Evolutionary conservation across 2,113 vertebrate genomes (phyloP), one percentile per base, ranked within the genome.

Genomic region (Epinephelus fuscoguttatus): DNA sequence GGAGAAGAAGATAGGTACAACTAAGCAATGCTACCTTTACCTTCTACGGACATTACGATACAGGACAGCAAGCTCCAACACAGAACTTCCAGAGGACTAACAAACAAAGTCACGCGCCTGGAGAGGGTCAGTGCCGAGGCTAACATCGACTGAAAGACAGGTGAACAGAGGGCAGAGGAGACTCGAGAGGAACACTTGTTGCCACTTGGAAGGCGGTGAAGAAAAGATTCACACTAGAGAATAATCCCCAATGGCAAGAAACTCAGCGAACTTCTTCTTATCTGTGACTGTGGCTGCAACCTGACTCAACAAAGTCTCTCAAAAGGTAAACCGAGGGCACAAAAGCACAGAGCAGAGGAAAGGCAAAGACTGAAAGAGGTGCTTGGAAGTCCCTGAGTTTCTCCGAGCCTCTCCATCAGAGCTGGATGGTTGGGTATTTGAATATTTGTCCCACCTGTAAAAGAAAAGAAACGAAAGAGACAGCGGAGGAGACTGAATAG

Each of bases 311-410:
- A 82, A 76, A 78, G 66, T 52, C 60, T 68, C 69, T 83, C 56
- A 69, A 68, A 81, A 89, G 63, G 73, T 83, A 91, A 84, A 88
- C 67, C 23, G 27, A 88, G 74, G 75, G 23, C 76, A 78, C 7
- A 81, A 63, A 87, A 84, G 70, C 87, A 75, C 91, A 82, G 87
- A 91, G 93, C 91, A 92, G 85, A 91, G 78, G 62, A 63, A 79
- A 59, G 57, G 55, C 42, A 69, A 74, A 73, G 55, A 80, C 64
- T 75, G 75, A 89, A 78, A 87, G 78, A 70, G 74, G 71, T 73
- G 60, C 53, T 75, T 78, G 76, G 57, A 86, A 76, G 73, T 77
- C 73, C 83, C 70, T 74, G 78, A 85, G 71, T 60, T 69, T 82
- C n/a, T 61, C 49, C 3, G 62, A 81, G 18, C 15, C 59, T 70